Base-by-base conservation (phyloP, 2,113 vertebrate species). In the Amphilophus citrinellus region DNA sequence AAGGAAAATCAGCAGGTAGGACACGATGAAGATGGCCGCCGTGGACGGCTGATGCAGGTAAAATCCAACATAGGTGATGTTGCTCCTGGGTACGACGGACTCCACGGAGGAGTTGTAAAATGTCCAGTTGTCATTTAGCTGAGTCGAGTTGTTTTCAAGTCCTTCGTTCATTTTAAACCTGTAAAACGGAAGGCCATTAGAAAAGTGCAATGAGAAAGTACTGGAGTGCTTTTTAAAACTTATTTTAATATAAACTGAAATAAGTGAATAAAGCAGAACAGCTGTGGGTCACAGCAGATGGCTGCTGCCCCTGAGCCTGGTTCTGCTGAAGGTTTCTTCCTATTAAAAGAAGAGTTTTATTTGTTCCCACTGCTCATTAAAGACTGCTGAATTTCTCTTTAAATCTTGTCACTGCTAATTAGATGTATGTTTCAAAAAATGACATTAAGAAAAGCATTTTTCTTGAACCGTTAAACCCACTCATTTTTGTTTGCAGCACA, bases 1-100 rank as follows among this genome's bases (percentile, higher is more conserved):
- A 56, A 98, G 93, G 90, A 99, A 99, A 92, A 99, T 99, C 3
- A 99, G 92, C 78, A 97, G 95, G 93, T 98, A 99, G 27, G 97
- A 98, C 84, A 96, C 61, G 15, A 98, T 97, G 94, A 98, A 99
- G 91, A 98, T 56, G 0, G 97, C 96, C 0, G 97, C 97, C 4
- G 98, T 96, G 2, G 92, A 92, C 3, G 97, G 94, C 85, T 96
- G 94, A 39, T 98, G 98, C 22, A 97, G 97, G 92, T 98, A 99
- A 90, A 97, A 99, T 91, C 96, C 95, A 75, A 99, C 96, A 0
- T 97, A 98, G 75, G 97, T 97, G 80, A 98, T 81, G 7, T 97
- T 98, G 71, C 50, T 87, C 61, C 95, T 93, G 13, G 85, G 83
- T 27, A 77, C 6, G 59, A 87, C 44, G 6, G 85, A 57, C 30